A percentile compares a stretch with the other conserved stretches of the same genome.
Conservation (phyloP, 2,888 invertebrate genomes). For the Sphaeridia pumilis region DNA sequence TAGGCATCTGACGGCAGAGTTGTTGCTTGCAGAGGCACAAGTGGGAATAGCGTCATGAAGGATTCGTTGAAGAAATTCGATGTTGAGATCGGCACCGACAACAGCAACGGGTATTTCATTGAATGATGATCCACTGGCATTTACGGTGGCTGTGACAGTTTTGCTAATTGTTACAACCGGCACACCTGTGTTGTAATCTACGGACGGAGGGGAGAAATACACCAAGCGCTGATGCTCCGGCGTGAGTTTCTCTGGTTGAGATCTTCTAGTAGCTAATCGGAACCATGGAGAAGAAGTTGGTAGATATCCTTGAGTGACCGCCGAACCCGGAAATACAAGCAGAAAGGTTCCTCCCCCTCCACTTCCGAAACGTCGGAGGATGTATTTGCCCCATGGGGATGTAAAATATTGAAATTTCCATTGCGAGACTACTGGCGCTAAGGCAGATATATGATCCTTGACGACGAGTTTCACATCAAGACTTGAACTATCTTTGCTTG, state of each 20-base stretch:
- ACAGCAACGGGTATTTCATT: conserved; percentile 49
- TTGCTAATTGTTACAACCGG: conserved; percentile 77
- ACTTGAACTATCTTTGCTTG: conserved; percentile 65
- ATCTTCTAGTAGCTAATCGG: conserved; percentile 40
- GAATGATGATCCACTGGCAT: not conserved
- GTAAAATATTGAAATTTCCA: conserved; percentile 60
- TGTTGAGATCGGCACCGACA: conserved; percentile 71
- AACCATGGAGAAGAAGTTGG: conserved; percentile 15
- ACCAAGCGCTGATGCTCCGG: conserved; percentile 61
- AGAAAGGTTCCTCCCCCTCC: conserved; percentile 24
- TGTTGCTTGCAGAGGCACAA: conserved; percentile 42
- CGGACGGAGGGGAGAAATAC: conserved; percentile 69
- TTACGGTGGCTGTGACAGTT: conserved; percentile 46
- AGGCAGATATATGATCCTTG: conserved; percentile 65
- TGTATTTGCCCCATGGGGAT: conserved; percentile 60
- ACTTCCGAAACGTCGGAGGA: conserved; percentile 48
- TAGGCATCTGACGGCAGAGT: conserved; percentile 49
- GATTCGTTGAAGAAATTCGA: conserved; percentile 71
- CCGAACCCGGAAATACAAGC: conserved; percentile 19
- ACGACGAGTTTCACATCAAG: conserved; percentile 56
- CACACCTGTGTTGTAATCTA: conserved; percentile 77
- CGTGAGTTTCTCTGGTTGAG: not conserved
- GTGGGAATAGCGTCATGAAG: conserved; percentile 57
- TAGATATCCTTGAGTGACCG: conserved; percentile 12
- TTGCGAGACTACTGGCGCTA: conserved; percentile 62